Evolutionary conservation across 1,140 invertebrate genomes (phyloP), one percentile per base, ranked within the genome.

Genomic region (Chrysoperla carnea): DNA sequence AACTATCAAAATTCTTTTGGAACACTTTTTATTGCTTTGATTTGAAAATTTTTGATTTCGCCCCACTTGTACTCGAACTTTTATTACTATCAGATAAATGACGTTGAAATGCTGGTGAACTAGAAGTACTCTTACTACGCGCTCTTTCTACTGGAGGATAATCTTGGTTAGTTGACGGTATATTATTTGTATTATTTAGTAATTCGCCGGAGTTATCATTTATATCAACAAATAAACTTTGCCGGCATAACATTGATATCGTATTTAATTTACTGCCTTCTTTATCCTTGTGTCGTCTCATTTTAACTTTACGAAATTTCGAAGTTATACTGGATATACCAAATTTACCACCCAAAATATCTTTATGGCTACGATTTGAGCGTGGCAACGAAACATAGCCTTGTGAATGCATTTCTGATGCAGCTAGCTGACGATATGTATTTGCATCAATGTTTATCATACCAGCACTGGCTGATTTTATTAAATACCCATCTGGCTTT

Each of bases 391-490:
- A 66, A 6, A 62, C 57, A 40, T 57, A 63, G 27, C 61, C 57
- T 15, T 57, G 51, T 31, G 44, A 47, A 28, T 58, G 44, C 7
- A 49, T 48, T 33, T 56, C 56, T 0, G 55, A 49, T 33, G 53
- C 48, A 14, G 68, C 52, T 46, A 68, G 62, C 43, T 68, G 65
- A 12, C n/a, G 31, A 54, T 69, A 75, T 3, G 69, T 62, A 8
- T 70, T 64, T 11, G 64, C 53, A 43, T 76, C 74, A 1, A 76
- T 60, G 45, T 76, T 75, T 37, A 82, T 78, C 70, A 80, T 80
- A 8, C 77, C 78, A 0, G 71, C 78, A 48, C 78, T 81, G 2
- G 75, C 72, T 17, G 76, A 80, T 51, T 81, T 77, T 1, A 72
- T 67, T 4, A 78, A 54, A 8, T 61, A 49, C 6, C 55, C 48